Conservation (phyloP, 1,140 invertebrate genomes). For the Drosophila pachea region DNA sequence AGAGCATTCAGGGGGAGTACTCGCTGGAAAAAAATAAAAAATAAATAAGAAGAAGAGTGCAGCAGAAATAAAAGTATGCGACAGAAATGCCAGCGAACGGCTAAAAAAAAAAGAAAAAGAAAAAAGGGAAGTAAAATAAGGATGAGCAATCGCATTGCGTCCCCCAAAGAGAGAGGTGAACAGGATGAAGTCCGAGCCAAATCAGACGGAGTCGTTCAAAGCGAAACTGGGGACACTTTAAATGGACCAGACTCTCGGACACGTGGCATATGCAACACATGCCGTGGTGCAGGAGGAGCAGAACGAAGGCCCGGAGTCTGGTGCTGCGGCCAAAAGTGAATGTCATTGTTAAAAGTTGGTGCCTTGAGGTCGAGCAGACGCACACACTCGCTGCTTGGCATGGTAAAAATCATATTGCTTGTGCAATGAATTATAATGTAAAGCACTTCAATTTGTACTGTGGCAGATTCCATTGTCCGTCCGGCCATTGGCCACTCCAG, state of each 20-base stretch:
- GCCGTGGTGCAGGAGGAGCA: not conserved
- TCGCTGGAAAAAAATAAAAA: constrained; percentile 6
- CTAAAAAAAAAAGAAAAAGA: constrained; percentile 21
- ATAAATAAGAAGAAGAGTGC: not conserved
- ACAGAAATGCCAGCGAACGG: constrained; percentile 54
- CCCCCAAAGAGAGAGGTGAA: not conserved
- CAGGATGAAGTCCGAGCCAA: not conserved
- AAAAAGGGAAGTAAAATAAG: constrained; percentile 25
- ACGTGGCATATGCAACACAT: constrained; percentile 40
- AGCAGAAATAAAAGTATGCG: constrained; percentile 20
- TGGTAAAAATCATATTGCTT: constrained; percentile 59
- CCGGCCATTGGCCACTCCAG: not conserved
- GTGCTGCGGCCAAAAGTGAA: constrained; percentile 33
- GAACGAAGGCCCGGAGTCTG: not conserved
- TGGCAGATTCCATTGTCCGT: constrained; percentile 29
- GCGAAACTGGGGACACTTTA: constrained; percentile 8
- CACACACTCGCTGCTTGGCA: constrained; percentile 30
- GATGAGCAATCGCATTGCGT: constrained; percentile 15
- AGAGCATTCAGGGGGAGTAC: constrained; percentile 13
- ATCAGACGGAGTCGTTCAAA: constrained; percentile 6
- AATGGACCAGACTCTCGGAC: constrained; percentile 25
- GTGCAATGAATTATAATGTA: constrained; percentile 68
- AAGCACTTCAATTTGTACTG: constrained; percentile 63
- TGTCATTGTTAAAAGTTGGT: constrained; percentile 62
- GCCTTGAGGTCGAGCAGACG: constrained; percentile 5